Conservation (phyloP, 2,113 vertebrate genomes). For the Anthoscopus minutus region DNA sequence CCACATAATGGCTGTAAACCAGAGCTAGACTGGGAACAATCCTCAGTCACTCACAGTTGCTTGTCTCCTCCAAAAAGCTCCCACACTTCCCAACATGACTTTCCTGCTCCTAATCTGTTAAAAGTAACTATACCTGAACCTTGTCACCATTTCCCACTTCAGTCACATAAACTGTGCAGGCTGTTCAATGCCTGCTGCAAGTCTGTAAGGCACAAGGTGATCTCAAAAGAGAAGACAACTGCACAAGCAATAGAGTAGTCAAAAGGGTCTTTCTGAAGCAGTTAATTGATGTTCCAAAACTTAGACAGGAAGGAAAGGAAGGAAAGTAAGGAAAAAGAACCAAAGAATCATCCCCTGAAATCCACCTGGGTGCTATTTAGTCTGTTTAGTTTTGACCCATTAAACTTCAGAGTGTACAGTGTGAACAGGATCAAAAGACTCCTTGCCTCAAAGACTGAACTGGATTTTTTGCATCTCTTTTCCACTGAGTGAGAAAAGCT, state of each 20-base stretch:
- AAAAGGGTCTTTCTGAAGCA: background rate
- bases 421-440: background rate
- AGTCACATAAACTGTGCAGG: background rate
- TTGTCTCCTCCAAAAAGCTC: background rate
- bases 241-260: background rate
- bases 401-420: background rate
- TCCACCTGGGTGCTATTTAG: background rate
- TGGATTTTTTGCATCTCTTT: slow-evolving; percentile 11
- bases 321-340: background rate
- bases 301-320: background rate
- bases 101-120: background rate
- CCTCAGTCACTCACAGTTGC: background rate
- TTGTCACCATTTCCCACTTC: background rate
- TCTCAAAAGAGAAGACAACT: background rate
- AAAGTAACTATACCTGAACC: background rate
- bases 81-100: background rate
- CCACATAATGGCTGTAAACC: background rate
- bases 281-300: background rate
- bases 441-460: background rate
- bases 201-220: background rate
- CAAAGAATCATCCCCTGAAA: background rate
- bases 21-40: background rate
- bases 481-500: background rate
- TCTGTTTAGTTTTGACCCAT: background rate
- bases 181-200: background rate